Evolutionary conservation across 2,797 vertebrate species (phyloP).

Genomic region (Carapus acus): DNA sequence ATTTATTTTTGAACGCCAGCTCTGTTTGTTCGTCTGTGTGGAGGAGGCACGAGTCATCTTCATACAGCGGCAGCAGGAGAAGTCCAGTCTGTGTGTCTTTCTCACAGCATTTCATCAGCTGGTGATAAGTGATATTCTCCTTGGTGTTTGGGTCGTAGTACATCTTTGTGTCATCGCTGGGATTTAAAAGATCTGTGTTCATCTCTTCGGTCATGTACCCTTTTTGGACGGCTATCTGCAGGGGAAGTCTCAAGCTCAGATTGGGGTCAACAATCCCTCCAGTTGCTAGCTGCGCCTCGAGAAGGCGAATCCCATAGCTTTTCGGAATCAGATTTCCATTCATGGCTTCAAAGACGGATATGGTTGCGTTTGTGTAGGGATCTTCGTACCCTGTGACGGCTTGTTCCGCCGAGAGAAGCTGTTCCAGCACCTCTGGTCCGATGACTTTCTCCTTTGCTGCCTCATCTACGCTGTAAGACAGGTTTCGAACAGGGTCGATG

Average conservation of each 20-base stretch:
- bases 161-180: slow-evolving; percentile 71
- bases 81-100: slow-evolving; percentile 62
- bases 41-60: slow-evolving; percentile 22
- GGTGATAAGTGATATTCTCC: slow-evolving; percentile 77
- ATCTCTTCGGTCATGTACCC: slow-evolving; percentile 77
- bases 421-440: slow-evolving; percentile 63
- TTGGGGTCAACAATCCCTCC: slow-evolving; percentile 81
- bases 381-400: slow-evolving; percentile 67
- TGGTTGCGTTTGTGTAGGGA: slow-evolving; percentile 64
- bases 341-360: slow-evolving; percentile 71
- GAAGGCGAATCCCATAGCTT: slow-evolving; percentile 60
- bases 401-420: slow-evolving; percentile 67
- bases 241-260: slow-evolving; percentile 75
- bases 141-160: slow-evolving; percentile 86
- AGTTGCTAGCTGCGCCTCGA: slow-evolving; percentile 77
- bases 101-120: slow-evolving; percentile 77
- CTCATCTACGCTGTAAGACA: slow-evolving; percentile 59
- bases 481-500: slow-evolving; percentile 67
- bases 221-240: slow-evolving; percentile 71
- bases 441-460: slow-evolving; percentile 62
- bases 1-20: slow-evolving; percentile 57
- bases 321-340: slow-evolving; percentile 56
- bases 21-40: slow-evolving; percentile 70
- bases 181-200: slow-evolving; percentile 63
- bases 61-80: slow-evolving; percentile 64